phyloP scores from a whole-genome alignment of 2,797 vertebrate genomes.

The Pagetopsis macropterus region DNA sequence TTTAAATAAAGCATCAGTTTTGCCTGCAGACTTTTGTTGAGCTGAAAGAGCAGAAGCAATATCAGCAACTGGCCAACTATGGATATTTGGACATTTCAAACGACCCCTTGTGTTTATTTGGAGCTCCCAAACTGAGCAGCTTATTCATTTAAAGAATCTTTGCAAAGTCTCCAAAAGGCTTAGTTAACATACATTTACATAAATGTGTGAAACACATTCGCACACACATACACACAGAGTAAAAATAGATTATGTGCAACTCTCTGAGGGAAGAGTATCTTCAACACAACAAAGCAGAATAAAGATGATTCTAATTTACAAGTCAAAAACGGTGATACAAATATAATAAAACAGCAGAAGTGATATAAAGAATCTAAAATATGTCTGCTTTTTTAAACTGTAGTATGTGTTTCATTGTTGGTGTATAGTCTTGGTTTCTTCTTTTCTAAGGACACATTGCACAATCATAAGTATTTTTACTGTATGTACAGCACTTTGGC shows the following conservation, averaged over 20 bases:
- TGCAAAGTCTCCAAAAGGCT: slow-evolving; percentile 36
- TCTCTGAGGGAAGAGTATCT: slow-evolving; percentile 36
- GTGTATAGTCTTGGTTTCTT: too few relatives aligned
- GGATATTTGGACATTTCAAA: slow-evolving; percentile 22
- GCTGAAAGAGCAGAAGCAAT: slow-evolving; percentile 8
- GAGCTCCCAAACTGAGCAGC: slow-evolving; percentile 4
- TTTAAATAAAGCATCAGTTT: not conserved
- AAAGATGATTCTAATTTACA: slow-evolving; percentile 40
- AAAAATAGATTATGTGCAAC: slow-evolving; percentile 32
- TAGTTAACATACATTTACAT: slow-evolving; percentile 59
- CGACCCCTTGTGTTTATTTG: slow-evolving; percentile 8
- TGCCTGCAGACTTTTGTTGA: not conserved
- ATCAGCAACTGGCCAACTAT: not conserved
- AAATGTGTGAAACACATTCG: slow-evolving; percentile 8
- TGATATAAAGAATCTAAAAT: not conserved
- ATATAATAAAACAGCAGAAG: slow-evolving; percentile 7
- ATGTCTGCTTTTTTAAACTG: too few relatives aligned
- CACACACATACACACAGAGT: slow-evolving; percentile 12
- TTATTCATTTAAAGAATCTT: slow-evolving; percentile 11
- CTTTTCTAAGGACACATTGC: too few relatives aligned
- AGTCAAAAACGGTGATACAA: slow-evolving; percentile 23
- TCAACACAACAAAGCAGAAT: slow-evolving; percentile 29
- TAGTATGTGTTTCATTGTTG: too few relatives aligned
- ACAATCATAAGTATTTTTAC: too few relatives aligned
- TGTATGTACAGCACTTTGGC: too few relatives aligned